Evolutionary conservation across 2,797 vertebrate species (phyloP).

Genomic region (Syndactyla subalaris): DNA sequence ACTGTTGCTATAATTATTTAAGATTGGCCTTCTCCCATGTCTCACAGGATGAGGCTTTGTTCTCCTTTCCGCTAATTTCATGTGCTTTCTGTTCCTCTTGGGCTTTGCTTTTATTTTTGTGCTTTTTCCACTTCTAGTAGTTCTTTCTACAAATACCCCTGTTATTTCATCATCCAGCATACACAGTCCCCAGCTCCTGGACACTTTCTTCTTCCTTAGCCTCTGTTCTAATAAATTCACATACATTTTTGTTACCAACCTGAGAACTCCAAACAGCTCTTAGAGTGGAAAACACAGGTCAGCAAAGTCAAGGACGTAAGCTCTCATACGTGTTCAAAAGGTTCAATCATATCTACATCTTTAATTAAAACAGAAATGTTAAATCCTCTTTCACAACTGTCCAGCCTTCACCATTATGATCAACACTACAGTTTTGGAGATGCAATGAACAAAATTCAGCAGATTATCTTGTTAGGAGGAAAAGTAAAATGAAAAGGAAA

Average conservation of each 20-base stretch:
- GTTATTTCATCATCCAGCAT: conserved; percentile 8
- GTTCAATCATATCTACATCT: background rate
- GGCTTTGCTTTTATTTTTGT: conserved; percentile 41
- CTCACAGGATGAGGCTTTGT: conserved; percentile 46
- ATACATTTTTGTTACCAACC: background rate
- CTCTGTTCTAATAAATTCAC: background rate
- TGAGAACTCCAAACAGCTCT: background rate
- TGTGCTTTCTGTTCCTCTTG: conserved; percentile 46
- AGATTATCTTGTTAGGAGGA: background rate
- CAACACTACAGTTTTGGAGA: background rate
- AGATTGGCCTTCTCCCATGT: background rate
- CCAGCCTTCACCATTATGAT: background rate
- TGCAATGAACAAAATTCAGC: background rate
- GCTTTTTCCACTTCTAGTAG: conserved; percentile 14
- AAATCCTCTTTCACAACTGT: background rate
- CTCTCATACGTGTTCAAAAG: background rate
- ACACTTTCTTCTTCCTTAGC: background rate
- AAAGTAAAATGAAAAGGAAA: background rate
- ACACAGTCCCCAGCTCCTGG: background rate
- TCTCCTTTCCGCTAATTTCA: conserved; percentile 31
- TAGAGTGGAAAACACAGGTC: background rate
- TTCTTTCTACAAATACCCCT: background rate
- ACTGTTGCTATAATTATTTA: conserved; percentile 44
- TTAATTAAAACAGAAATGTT: background rate
- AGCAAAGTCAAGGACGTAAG: background rate